Percentiles rank a stretch among this genome's conserved stretches.
phyloP scores from a whole-genome alignment of 2,888 invertebrate species.

The Oscheius onirici region DNA sequence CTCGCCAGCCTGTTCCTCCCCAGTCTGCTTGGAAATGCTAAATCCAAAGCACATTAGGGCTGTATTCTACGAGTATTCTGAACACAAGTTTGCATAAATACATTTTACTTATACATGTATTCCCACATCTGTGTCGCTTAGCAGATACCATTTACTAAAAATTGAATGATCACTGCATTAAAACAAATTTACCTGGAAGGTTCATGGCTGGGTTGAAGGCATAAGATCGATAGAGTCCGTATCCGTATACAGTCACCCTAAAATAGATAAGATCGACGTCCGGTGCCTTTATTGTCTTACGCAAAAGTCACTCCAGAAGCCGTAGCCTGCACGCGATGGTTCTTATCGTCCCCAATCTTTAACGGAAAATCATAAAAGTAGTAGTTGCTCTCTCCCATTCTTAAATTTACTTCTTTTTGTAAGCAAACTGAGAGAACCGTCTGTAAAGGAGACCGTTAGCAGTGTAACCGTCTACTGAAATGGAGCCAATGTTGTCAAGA shows the following conservation, averaged over 20 bases:
- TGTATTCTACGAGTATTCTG: too few species aligned
- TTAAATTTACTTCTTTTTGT: not conserved
- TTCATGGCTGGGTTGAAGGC: slow-evolving; percentile 32
- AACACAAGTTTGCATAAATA: too few species aligned
- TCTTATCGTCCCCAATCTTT: not conserved
- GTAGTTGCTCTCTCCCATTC: slow-evolving; percentile 35
- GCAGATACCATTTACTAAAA: slow-evolving; percentile 15
- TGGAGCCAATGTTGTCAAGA: slow-evolving; percentile 20
- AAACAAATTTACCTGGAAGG: not conserved
- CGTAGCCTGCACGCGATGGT: not conserved
- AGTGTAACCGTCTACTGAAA: slow-evolving; percentile 24
- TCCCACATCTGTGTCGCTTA: not conserved
- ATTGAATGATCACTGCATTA: not conserved
- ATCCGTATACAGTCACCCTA: slow-evolving; percentile 35
- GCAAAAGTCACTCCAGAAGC: slow-evolving; percentile 1
- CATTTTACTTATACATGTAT: too few species aligned
- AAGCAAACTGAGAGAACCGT: not conserved
- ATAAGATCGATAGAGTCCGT: slow-evolving; percentile 19
- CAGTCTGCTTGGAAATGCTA: too few species aligned
- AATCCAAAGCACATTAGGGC: too few species aligned
- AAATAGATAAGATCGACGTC: not conserved
- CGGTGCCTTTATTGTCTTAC: not conserved
- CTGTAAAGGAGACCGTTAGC: slow-evolving; percentile 34
- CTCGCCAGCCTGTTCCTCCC: too few species aligned
- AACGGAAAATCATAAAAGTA: slow-evolving; percentile 31